Evolutionary conservation across 2,888 invertebrate genomes (phyloP).

Genomic region (Automeris io): DNA sequence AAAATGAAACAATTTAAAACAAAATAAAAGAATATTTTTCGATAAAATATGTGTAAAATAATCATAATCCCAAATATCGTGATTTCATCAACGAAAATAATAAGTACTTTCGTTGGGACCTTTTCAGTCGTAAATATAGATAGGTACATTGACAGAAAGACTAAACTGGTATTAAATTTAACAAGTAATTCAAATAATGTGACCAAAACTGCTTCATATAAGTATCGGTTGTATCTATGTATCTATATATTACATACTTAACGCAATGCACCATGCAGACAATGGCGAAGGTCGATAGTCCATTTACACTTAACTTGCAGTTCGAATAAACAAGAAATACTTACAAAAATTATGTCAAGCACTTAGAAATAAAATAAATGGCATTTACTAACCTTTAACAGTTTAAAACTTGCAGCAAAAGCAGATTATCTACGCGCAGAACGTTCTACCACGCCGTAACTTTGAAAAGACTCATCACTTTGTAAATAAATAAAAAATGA

Average conservation of each 20-base stretch:
- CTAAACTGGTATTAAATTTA: conserved; percentile 10
- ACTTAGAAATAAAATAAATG: conserved; percentile 16
- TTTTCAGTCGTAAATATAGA: no score
- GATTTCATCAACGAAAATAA: no score
- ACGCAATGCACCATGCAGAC: conserved; percentile 77
- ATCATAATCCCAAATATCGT: no score
- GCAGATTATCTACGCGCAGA: conserved; percentile 63
- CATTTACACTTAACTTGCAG: conserved; percentile 33
- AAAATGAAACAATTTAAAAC: no score
- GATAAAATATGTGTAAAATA: no score
- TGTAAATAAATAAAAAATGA: conserved; percentile 77
- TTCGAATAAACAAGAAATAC: conserved; percentile 16
- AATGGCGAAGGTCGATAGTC: conserved; percentile 75
- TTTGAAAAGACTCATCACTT: conserved; percentile 74
- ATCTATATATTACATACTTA: conserved; percentile 41
- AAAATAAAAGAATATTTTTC: no score
- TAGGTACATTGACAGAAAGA: no score
- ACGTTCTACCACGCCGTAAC: conserved; percentile 75
- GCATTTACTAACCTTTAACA: conserved; percentile 63
- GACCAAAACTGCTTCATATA: conserved; percentile 29
- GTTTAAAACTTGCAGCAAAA: conserved; percentile 61
- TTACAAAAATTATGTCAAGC: conserved; percentile 11
- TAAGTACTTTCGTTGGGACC: no score
- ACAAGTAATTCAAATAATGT: not conserved
- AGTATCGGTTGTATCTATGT: conserved; percentile 22